A percentile compares a stretch with the other conserved stretches of the same genome.
These are phyloP conservation scores for Pardalotus punctatus DNA, from an alignment of 2,113 vertebrate genomes.

Conservation along the genomic window DNA sequence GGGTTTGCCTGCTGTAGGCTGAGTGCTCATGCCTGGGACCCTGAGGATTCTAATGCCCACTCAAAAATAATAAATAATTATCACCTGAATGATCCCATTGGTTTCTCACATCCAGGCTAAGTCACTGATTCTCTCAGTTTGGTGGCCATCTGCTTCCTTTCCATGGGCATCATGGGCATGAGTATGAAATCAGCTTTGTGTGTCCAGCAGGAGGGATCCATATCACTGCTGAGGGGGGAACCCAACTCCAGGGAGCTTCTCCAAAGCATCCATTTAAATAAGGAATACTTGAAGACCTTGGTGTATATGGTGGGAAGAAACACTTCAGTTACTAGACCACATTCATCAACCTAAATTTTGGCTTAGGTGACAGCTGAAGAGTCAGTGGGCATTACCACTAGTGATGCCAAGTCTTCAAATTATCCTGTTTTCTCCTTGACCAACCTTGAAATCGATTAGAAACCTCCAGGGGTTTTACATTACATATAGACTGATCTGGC, in stretches of 20 bases:
- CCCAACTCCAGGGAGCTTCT: background rate
- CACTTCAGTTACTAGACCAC: background rate
- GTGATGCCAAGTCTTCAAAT: background rate
- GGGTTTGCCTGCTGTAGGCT: background rate
- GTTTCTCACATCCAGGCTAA: background rate
- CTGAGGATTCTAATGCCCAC: background rate
- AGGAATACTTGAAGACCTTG: background rate
- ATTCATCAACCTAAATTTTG: background rate
- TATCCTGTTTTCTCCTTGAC: background rate
- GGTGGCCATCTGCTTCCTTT: background rate
- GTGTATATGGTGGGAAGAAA: background rate
- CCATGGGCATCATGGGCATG: background rate
- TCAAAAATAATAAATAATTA: background rate
- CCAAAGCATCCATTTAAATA: background rate
- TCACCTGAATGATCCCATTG: background rate
- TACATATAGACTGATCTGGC: background rate
- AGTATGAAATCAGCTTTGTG: background rate
- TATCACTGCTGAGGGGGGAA: background rate
- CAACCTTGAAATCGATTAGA: background rate
- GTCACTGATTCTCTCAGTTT: background rate
- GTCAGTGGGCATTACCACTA: background rate
- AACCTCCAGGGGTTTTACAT: background rate
- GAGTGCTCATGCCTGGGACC: background rate
- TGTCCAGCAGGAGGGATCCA: background rate
- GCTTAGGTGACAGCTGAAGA: background rate